Conservation (phyloP, 2,797 vertebrate species). For the Dryobates pubescens region DNA sequence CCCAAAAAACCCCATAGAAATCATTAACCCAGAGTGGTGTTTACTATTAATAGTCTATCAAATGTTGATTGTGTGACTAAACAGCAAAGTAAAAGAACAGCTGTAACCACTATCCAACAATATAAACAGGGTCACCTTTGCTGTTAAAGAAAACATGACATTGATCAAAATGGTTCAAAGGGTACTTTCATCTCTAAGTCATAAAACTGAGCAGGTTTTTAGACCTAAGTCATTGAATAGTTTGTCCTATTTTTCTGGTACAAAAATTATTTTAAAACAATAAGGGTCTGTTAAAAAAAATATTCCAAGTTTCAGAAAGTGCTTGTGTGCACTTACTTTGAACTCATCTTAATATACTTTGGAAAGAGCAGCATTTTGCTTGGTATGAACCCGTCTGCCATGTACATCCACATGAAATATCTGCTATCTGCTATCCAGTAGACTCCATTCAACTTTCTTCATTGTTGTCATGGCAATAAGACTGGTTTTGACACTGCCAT, state of each 20-base stretch:
- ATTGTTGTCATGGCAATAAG: constrained; percentile 64
- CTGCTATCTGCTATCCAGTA: constrained; percentile 35
- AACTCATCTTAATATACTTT: background rate
- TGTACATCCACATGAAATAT: background rate
- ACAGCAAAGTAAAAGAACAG: constrained; percentile 17
- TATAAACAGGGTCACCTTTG: constrained; percentile 7
- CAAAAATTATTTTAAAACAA: background rate
- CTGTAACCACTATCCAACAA: background rate
- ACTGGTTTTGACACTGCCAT: constrained; percentile 51
- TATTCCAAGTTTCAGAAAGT: background rate
- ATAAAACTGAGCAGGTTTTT: background rate
- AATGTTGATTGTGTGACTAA: constrained; percentile 52
- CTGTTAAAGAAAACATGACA: background rate
- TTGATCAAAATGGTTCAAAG: background rate
- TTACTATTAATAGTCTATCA: constrained; percentile 58
- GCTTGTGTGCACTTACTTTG: background rate
- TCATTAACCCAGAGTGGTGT: constrained; percentile 45
- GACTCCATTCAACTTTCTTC: constrained; percentile 54
- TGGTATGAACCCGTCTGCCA: background rate
- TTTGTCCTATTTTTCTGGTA: background rate
- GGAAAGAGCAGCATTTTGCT: background rate
- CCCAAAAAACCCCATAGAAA: constrained; percentile 37
- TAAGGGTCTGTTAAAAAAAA: background rate
- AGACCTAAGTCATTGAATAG: background rate
- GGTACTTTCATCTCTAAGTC: background rate